Conservation (phyloP, 2,888 invertebrate genomes). For the Limenitis camilla region DNA sequence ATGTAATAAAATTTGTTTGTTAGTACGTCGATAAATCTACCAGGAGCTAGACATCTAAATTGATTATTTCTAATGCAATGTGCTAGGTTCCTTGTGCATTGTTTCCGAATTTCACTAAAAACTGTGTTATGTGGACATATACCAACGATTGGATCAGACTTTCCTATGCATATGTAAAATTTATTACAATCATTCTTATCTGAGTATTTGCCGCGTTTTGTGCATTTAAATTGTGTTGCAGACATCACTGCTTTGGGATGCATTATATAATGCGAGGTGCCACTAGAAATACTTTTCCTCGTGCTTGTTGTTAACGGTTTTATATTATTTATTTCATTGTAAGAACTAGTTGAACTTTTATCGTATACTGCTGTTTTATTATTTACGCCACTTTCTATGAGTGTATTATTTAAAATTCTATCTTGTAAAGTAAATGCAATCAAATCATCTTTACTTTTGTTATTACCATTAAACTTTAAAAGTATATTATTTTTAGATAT, state of each 20-base stretch:
- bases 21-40: constrained; percentile 52
- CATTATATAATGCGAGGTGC: not conserved
- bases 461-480: no score
- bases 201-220: constrained; percentile 55
- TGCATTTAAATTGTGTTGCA: constrained; percentile 33
- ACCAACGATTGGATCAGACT: constrained; percentile 39
- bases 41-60: constrained; percentile 59
- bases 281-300: not conserved
- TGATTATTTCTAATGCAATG: constrained; percentile 63
- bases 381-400: no score
- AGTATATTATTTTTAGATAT: no score
- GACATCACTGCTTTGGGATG: not conserved
- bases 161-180: constrained; percentile 67
- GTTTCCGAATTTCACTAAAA: constrained; percentile 58
- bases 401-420: no score
- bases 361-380: not conserved
- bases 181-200: constrained; percentile 64
- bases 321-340: not conserved
- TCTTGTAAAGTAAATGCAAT: no score
- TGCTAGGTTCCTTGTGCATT: constrained; percentile 63
- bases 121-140: constrained; percentile 57
- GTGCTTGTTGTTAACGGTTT: not conserved
- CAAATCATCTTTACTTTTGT: no score
- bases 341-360: not conserved
- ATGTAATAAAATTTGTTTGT: constrained; percentile 58